Base-by-base conservation (phyloP, 2,797 vertebrate genomes). In the Intellagama lesueurii region DNA sequence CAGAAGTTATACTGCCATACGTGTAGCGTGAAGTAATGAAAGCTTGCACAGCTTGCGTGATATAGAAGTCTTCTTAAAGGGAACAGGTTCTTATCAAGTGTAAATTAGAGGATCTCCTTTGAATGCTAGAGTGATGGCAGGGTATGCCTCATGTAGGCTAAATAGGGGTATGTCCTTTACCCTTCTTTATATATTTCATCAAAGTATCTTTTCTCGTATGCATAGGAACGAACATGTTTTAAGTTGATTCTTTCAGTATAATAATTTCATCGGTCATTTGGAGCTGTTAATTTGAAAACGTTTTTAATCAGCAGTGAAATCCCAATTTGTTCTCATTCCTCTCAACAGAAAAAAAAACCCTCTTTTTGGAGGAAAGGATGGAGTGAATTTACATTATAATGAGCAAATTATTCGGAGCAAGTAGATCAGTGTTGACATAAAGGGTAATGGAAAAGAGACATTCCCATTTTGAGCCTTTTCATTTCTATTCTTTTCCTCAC, bases 321-420 rank as follows among this genome's bases (percentile, higher is more conserved):
- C 90, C 85, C 90, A 87, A 77, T 92, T 94, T 93, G 91, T 95
- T 95, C 91, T 90, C 87, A 89, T 92, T 90, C 94, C 69, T 7
- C 92, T 88, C 78, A 82, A 92, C 66, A 88, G 91, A 90, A 2
- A 75, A 91, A 94, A 91, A 82, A 64, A 64, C 3, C 79, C 89
- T 87, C 90, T 87, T 94, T 94, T 94, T 75, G 7, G 91, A 93
- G 88, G 88, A 80, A 94, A 81, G 89, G 76, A 91, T 78, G 88
- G 91, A 94, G 72, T 78, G 90, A 91, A 95, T 95, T 95, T 95
- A 89, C 82, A 94, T 95, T 93, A 91, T 90, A 91, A 94, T 91
- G 78, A 95, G 85, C 44, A 86, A 91, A 94, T 77, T 83, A 85
- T 93, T 94, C 92, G 78, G 66, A 91, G 81, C 6, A 4, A 0